phyloP scores from a whole-genome alignment of 2,797 vertebrate species.

The Acanthurus lineatus region DNA sequence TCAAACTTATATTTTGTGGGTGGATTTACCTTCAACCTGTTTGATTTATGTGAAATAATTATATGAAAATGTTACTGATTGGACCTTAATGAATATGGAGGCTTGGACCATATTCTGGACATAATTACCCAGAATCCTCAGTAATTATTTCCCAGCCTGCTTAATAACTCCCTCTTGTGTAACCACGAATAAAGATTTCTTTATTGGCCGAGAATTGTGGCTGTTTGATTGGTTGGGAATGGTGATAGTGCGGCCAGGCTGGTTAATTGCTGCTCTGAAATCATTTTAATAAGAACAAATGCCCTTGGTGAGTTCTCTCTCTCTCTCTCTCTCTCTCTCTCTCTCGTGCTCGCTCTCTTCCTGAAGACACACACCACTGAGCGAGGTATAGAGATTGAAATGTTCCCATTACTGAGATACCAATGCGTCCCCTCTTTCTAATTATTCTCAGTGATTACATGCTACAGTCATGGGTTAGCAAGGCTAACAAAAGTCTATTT shows the following conservation, averaged over 20 bases:
- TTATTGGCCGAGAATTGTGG: slow-evolving; percentile 61
- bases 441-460: slow-evolving; percentile 74
- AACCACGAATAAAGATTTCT: slow-evolving; percentile 70
- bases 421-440: slow-evolving; percentile 63
- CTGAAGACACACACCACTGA: slow-evolving; percentile 14
- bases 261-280: slow-evolving; percentile 76
- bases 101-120: slow-evolving; percentile 46
- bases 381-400: slow-evolving; percentile 53
- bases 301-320: slow-evolving; percentile 50
- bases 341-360: background rate
- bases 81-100: slow-evolving; percentile 44
- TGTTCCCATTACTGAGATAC: slow-evolving; percentile 71
- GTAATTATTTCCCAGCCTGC: slow-evolving; percentile 66
- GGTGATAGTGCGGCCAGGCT: slow-evolving; percentile 59
- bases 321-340: slow-evolving; percentile 11
- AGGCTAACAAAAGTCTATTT: slow-evolving; percentile 47
- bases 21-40: slow-evolving; percentile 16
- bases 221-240: slow-evolving; percentile 63
- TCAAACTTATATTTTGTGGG: background rate
- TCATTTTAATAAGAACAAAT: slow-evolving; percentile 77
- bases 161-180: slow-evolving; percentile 71
- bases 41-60: too few relatives aligned
- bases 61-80: slow-evolving; percentile 14
- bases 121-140: slow-evolving; percentile 72
- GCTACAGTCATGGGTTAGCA: slow-evolving; percentile 50